Base-by-base conservation (phyloP, 2,888 invertebrate genomes). In the Aromia moschata region DNA sequence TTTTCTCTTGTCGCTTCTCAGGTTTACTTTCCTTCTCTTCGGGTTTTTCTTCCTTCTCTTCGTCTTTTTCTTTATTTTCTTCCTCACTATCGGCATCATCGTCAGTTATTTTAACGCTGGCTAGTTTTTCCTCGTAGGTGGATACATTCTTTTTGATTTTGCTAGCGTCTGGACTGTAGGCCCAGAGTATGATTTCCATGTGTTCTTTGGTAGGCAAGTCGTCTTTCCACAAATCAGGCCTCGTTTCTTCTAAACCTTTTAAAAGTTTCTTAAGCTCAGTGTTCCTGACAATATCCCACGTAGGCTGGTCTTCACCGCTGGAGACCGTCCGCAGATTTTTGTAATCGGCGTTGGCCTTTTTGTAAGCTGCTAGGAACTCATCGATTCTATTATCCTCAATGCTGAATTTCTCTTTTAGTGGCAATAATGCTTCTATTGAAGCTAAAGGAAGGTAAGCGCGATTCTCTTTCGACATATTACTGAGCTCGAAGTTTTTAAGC, bases 251-350 rank as follows among this genome's bases (percentile, higher is more conserved):
- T 11, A 85, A 82, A 67, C 82, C 79, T 9, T 83, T 83, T 64
- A 84, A 83, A 0, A 91, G 79, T 10, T 83, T 82, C 33, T 86
- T 84, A 0, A 92, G 80, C 25, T 85, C 84, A 0, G 78, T 77
- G 71, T 92, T 92, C 66, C 92, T 81, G 4, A 89, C 84, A 57
- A 92, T 87, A 77, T 92, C 92, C 92, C 92, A 92, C 0, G 91
- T 89, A 15, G 84, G 83, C 17, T 82, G 82, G 15, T 84, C 83
- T 0, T 81, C 82, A 31, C 83, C 84, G 1, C 84, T 81, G 41
- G 82, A 80, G 33, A 88, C 85, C 0, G 88, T 89, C 31, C 91
- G 83, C 54, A 92, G 82, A 56, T 88, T 87, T 76, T 92, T 92
- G 77, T 91, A 90, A 65, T 90, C 86, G 0, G 90, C 91, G 4